Evolutionary conservation across 1,140 invertebrate genomes (phyloP).

Genomic region (Panulirus ornatus): DNA sequence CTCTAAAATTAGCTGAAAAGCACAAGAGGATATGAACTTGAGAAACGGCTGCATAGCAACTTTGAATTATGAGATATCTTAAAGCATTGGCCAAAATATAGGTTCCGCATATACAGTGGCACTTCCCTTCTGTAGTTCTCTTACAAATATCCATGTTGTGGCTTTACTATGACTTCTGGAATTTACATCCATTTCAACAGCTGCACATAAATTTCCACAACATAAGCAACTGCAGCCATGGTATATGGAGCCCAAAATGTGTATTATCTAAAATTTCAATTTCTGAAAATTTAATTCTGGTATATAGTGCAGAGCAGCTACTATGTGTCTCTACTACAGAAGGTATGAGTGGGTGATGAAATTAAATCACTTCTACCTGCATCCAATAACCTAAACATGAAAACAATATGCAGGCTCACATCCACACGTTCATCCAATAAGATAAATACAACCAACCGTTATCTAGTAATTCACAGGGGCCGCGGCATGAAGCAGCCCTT

Average conservation of each 20-base stretch:
- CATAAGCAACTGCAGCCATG: not conserved
- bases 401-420: not conserved
- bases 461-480: conserved; percentile 52
- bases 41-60: too few relatives aligned
- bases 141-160: not conserved
- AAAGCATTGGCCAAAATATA: not conserved
- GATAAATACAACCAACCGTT: not conserved
- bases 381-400: not conserved
- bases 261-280: too few relatives aligned
- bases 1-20: not conserved
- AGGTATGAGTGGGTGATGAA: not conserved
- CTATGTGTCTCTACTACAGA: not conserved
- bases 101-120: not conserved
- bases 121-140: not conserved
- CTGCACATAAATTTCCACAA: not conserved
- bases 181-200: not conserved
- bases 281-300: not conserved
- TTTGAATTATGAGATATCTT: not conserved
- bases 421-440: not conserved
- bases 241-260: not conserved
- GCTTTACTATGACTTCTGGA: not conserved
- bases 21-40: too few relatives aligned
- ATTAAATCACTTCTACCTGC: not conserved
- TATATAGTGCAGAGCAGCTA: not conserved
- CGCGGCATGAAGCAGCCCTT: conserved; percentile 69